Evolutionary conservation across 2,797 vertebrate species (phyloP), one percentile per base, ranked within the genome.

Genomic region (Gymnothorax javanicus): DNA sequence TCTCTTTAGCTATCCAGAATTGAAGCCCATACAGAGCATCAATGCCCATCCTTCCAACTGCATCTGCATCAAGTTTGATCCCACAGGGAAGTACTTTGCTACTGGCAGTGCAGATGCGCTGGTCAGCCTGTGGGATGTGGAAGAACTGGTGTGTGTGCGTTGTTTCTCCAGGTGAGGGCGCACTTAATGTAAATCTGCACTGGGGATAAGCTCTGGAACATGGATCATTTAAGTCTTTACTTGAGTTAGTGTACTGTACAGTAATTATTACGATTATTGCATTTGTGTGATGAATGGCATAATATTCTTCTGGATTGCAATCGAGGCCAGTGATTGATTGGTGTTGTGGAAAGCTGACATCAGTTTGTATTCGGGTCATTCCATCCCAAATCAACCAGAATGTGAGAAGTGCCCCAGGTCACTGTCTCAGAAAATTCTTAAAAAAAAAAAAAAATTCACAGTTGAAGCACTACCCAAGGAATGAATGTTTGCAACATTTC

Each of bases 11-110:
- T 99, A 99, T 83, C 99, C 99, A 0, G 99, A 99, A 82, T 95
- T 99, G 90, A 99, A 99, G 91, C 97, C 97, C 60, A 98, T 99
- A 89, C 98, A 99, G 94, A 99, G 98, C 84, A 99, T 99, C 94
- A 99, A 99, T 0, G 99, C 98, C 50, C 99, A 99, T 86, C 99
- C 98, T 5, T 99, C 99, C 85, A 99, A 99, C 94, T 99, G 99
- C 93, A 99, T 99, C 95, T 99, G 98, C 87, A 99, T 99, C 94
- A 99, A 99, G 94, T 99, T 99, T 0, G 99, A 99, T 91, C 99
- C 99, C 84, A 99, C 95, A 0, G 99, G 98, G 57, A 99, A 98
- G 88, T 99, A 99, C 93, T 99, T 99, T 77, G 99, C 98, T 88
- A 99, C 97, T 0, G 98, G 99, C 90, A 99, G 99, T 23, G 98